phyloP scores from a whole-genome alignment of 2,797 vertebrate genomes.

The Hephaestus fuliginosus region DNA sequence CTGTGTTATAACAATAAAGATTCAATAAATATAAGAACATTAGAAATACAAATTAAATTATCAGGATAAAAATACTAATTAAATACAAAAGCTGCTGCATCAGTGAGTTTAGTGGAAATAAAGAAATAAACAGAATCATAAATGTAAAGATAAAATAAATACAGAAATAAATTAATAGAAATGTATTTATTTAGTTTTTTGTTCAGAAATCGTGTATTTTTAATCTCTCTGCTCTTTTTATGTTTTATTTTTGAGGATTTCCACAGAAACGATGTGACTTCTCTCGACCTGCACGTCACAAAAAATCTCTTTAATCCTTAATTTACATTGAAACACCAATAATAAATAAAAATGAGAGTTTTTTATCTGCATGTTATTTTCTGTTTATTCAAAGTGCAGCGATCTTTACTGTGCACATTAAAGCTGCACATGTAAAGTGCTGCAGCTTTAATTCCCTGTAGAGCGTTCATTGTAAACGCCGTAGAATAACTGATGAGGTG shows the following conservation, averaged over 20 bases:
- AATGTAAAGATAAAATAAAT: too few relatives aligned
- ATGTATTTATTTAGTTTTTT: too few relatives aligned
- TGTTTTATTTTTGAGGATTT: neutral
- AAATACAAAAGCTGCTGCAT: neutral
- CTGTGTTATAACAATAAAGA: neutral
- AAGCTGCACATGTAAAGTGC: neutral
- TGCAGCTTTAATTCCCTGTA: conserved; percentile 19
- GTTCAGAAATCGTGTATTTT: neutral
- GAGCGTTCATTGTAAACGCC: neutral
- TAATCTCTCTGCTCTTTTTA: neutral
- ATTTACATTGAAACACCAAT: neutral
- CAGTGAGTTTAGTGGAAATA: neutral
- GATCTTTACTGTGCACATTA: neutral
- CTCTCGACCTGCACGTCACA: too few relatives aligned
- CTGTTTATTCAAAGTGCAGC: neutral
- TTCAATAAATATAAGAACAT: neutral
- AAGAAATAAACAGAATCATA: too few relatives aligned
- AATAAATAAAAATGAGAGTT: neutral
- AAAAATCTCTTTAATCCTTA: too few relatives aligned
- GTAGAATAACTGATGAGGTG: conserved; percentile 28
- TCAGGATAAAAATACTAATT: neutral
- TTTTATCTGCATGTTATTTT: neutral
- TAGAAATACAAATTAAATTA: neutral
- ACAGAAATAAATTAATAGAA: too few relatives aligned
- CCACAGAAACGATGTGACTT: too few relatives aligned